A percentile compares a stretch with the other conserved stretches of the same genome.
These are phyloP conservation scores for Dromaius novaehollandiae DNA, from an alignment of 2,113 vertebrate genomes.

Conservation along the genomic window DNA sequence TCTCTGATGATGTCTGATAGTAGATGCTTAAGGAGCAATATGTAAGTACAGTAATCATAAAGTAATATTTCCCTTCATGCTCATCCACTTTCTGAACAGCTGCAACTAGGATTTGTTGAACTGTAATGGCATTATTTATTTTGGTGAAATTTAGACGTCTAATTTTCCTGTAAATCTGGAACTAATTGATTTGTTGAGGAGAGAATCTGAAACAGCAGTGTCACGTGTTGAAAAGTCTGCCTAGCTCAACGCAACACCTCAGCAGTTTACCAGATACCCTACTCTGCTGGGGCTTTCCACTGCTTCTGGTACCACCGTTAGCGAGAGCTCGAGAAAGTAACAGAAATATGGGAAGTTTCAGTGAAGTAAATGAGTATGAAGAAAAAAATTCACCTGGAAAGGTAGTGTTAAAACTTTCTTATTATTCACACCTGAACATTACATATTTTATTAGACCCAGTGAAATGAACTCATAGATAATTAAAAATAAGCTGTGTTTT, in stretches of 20 bases:
- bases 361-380: neutral
- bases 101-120: neutral
- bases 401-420: neutral
- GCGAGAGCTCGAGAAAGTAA: neutral
- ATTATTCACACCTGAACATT: neutral
- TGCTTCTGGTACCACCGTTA: neutral
- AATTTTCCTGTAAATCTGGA: neutral
- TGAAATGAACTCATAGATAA: neutral
- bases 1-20: neutral
- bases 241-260: neutral
- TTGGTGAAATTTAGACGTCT: neutral
- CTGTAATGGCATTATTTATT: neutral
- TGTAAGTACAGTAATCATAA: neutral
- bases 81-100: neutral
- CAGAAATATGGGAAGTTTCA: neutral
- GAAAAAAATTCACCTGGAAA: neutral
- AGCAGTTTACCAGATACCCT: neutral
- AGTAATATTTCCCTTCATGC: neutral
- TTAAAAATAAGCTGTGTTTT: constrained; percentile 5
- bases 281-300: neutral
- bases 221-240: neutral
- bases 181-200: neutral
- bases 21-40: neutral
- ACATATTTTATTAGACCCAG: neutral
- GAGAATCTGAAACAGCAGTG: neutral